A percentile compares a stretch with the other conserved stretches of the same genome.
Evolutionary conservation across 1,140 invertebrate genomes (phyloP).

Genomic region (Acromyrmex charruanus): DNA sequence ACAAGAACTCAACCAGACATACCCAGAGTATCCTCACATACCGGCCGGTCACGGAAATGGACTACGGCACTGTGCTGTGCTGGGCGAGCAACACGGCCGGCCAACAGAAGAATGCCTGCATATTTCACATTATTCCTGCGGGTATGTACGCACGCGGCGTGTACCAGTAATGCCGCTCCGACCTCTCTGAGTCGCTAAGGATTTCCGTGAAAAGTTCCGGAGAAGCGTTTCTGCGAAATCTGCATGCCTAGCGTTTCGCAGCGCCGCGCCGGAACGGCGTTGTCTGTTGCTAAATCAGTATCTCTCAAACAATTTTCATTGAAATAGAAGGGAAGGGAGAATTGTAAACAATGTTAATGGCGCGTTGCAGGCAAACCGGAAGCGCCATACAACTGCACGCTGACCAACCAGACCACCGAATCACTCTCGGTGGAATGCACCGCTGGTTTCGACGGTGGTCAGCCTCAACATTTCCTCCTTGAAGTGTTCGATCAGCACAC

Average conservation of each 20-base stretch:
- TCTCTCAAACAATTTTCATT: conserved; percentile 46
- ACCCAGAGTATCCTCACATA: conserved; percentile 92
- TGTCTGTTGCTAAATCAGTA: conserved; percentile 41
- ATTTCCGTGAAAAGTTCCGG: conserved; percentile 56
- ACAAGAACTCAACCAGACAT: conserved; percentile 88
- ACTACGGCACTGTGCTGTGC: conserved; percentile 91
- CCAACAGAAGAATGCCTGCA: conserved; percentile 89
- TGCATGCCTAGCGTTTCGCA: conserved; percentile 18
- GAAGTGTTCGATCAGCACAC: conserved; percentile 91
- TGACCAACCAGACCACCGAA: conserved; percentile 93
- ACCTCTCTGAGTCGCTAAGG: conserved; percentile 45
- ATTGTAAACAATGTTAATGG: conserved; percentile 59
- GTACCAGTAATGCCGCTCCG: background rate
- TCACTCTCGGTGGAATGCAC: conserved; percentile 92
- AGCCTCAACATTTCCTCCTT: conserved; percentile 90
- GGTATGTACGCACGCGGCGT: conserved; percentile 81
- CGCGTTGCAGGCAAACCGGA: conserved; percentile 90
- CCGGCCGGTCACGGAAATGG: conserved; percentile 92
- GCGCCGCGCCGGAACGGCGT: conserved; percentile 28
- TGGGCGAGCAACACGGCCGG: conserved; percentile 90
- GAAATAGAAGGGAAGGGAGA: background rate
- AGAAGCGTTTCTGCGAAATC: background rate
- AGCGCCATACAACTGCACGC: conserved; percentile 92
- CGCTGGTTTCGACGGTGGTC: conserved; percentile 93
- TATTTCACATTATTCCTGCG: conserved; percentile 91